Evolutionary conservation across 2,888 invertebrate genomes (phyloP).

Genomic region (Saturnia pavonia): DNA sequence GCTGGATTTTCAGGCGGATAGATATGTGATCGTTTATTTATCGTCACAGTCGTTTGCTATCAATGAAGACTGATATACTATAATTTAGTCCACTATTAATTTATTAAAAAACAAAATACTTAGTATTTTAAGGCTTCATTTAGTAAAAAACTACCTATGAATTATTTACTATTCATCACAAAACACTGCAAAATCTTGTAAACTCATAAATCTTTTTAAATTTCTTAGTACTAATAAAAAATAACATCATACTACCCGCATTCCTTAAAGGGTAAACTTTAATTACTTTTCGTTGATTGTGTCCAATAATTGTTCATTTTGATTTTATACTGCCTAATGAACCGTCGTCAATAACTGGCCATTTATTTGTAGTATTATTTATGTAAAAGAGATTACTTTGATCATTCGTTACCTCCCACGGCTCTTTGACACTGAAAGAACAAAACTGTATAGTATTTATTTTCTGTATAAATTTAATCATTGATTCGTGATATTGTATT

Average conservation of each 20-base stretch:
- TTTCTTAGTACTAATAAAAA: not conserved
- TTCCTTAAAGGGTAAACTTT: not conserved
- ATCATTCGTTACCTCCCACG: constrained; percentile 17
- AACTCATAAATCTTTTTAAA: not conserved
- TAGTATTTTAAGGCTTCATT: not conserved
- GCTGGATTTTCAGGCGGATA: not conserved
- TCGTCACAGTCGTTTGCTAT: not conserved
- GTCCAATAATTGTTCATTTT: not conserved
- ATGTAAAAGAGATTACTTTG: constrained; percentile 15
- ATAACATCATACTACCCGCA: not conserved
- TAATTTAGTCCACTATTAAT: not conserved
- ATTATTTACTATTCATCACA: not conserved
- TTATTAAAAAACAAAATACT: not conserved
- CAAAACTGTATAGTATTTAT: not conserved
- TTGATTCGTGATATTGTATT: not conserved
- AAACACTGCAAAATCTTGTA: not conserved
- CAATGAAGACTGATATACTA: not conserved
- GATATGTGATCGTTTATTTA: not conserved
- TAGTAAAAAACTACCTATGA: not conserved
- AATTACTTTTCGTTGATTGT: not conserved
- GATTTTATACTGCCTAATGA: not conserved
- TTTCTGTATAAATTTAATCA: not conserved
- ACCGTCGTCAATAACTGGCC: not conserved
- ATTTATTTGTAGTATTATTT: constrained; percentile 10
- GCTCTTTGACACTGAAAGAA: constrained; percentile 7